Conservation (phyloP, 35 echinoderm and acorn worm genomes). For the Diadema setosum region DNA sequence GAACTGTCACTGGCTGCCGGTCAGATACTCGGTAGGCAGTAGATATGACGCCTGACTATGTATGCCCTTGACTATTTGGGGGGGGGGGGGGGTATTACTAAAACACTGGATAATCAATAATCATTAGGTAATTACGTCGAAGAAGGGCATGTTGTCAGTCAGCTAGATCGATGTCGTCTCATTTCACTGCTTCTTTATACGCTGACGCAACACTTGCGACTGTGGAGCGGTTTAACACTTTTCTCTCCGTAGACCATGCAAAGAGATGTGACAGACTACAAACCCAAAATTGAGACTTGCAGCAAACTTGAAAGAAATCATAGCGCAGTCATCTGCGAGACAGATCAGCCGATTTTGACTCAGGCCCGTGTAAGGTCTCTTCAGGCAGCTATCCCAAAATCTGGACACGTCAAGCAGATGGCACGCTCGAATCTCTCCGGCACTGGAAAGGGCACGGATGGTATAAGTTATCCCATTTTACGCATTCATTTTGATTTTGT, state of each 20-base stretch:
- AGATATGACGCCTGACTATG: too few species aligned
- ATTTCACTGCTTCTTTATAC: not conserved
- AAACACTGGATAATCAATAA: not conserved
- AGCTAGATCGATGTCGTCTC: not conserved
- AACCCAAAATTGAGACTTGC: conserved; percentile 63
- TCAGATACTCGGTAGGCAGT: too few species aligned
- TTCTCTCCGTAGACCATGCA: conserved; percentile 42
- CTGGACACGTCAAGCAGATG: not conserved
- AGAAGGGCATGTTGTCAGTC: not conserved
- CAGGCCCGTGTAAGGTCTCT: conserved; percentile 44
- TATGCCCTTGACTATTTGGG: too few species aligned
- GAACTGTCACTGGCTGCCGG: too few species aligned
- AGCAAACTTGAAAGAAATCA: conserved; percentile 56
- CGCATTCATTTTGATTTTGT: too few species aligned
- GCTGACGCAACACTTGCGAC: not conserved
- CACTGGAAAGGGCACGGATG: too few species aligned
- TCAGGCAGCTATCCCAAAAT: not conserved
- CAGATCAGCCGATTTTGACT: conserved; percentile 41
- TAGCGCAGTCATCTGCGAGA: conserved; percentile 54
- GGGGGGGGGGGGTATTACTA: not conserved
- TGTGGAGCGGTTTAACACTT: not conserved
- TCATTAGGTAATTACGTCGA: not conserved
- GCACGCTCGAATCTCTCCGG: too few species aligned
- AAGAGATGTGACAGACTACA: conserved; percentile 73
- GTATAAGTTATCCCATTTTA: too few species aligned